These are phyloP conservation scores for Apantesis nais DNA, from an alignment of 2,888 invertebrate species.

Conservation along the genomic window DNA sequence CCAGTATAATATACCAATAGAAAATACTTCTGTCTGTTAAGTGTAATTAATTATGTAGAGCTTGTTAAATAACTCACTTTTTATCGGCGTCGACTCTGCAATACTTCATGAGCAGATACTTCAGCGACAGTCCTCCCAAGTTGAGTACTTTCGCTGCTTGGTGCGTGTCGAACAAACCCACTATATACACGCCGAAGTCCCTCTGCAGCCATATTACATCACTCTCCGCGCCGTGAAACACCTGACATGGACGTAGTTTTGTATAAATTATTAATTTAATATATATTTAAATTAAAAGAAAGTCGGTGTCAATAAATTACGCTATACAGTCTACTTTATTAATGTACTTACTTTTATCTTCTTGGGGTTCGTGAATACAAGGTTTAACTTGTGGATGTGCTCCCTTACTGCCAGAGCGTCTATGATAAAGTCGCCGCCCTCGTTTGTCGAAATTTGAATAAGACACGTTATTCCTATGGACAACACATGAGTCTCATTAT, in stretches of 20 bases:
- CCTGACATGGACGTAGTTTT: too few relatives aligned
- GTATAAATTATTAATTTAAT: too few relatives aligned
- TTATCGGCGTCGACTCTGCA: slow-evolving; percentile 94
- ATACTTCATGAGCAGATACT: slow-evolving; percentile 91
- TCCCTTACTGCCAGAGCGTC: slow-evolving; percentile 95
- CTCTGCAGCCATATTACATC: slow-evolving; percentile 98
- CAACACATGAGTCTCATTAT: too few relatives aligned
- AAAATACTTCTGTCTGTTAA: too few relatives aligned
- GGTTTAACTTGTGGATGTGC: slow-evolving; percentile 93
- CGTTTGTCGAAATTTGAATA: slow-evolving; percentile 95
- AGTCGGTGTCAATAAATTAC: neutral
- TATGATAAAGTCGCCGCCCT: slow-evolving; percentile 92
- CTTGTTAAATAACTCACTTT: slow-evolving; percentile 71
- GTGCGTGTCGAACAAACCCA: slow-evolving; percentile 98
- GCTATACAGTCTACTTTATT: neutral
- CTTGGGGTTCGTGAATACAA: slow-evolving; percentile 94
- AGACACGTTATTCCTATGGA: slow-evolving; percentile 92
- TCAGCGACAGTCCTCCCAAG: slow-evolving; percentile 89
- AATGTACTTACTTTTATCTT: slow-evolving; percentile 91
- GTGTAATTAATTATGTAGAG: too few relatives aligned
- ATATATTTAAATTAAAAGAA: neutral
- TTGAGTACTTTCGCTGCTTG: slow-evolving; percentile 92
- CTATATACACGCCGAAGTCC: slow-evolving; percentile 97
- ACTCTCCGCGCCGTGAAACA: slow-evolving; percentile 95
- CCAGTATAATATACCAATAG: too few relatives aligned